Evolutionary conservation across 2,888 invertebrate species (phyloP).

Genomic region (Troides aeacus): DNA sequence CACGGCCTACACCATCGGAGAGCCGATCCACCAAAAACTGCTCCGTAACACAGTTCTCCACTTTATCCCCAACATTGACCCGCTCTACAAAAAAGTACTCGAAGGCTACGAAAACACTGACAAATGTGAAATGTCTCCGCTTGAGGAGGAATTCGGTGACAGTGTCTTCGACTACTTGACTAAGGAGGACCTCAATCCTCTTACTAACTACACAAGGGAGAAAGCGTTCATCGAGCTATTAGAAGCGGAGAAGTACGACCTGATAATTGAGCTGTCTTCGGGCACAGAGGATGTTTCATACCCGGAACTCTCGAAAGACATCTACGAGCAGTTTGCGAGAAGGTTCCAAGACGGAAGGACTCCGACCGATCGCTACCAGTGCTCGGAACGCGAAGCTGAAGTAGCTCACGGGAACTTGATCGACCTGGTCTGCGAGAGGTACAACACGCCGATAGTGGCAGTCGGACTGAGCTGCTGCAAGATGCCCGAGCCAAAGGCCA

Average conservation of each 20-base stretch:
- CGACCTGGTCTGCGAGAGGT: constrained; percentile 81
- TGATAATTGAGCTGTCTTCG: constrained; percentile 86
- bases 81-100: constrained; percentile 54
- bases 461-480: constrained; percentile 90
- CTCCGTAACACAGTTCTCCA: constrained; percentile 87
- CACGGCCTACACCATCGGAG: constrained; percentile 84
- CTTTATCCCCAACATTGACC: constrained; percentile 84
- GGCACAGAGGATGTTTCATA: constrained; percentile 83
- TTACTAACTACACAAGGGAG: constrained; percentile 71
- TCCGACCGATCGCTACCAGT: constrained; percentile 56
- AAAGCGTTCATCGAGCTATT: constrained; percentile 84
- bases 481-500: constrained; percentile 84
- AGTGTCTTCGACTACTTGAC: constrained; percentile 76
- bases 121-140: constrained; percentile 53
- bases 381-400: constrained; percentile 43
- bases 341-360: constrained; percentile 66
- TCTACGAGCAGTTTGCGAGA: constrained; percentile 75
- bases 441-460: constrained; percentile 83
- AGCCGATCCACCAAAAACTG: constrained; percentile 82
- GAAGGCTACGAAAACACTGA: constrained; percentile 52
- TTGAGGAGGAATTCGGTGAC: constrained; percentile 83
- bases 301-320: constrained; percentile 60
- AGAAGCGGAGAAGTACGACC: constrained; percentile 83
- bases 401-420: constrained; percentile 72
- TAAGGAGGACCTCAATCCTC: constrained; percentile 63